Percentiles rank a stretch among this genome's conserved stretches.
Evolutionary conservation across 2,113 vertebrate species (phyloP).

Genomic region (human): GRCh38 chr18:38353001-38353500

Average conservation of each 20-base stretch:
- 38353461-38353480: conserved; percentile 68
- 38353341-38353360: conserved; percentile 43
- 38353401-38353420: conserved; percentile 45
- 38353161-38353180: neutral
- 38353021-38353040: neutral
- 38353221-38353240: neutral
- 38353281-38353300: conserved; percentile 52
- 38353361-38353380: conserved; percentile 56
- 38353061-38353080: neutral
- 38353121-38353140: neutral
- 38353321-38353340: conserved; percentile 64
- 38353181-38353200: neutral
- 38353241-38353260: neutral
- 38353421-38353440: conserved; percentile 46
- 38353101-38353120: neutral
- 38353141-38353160: neutral
- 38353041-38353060: neutral
- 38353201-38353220: neutral
- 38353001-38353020: neutral
- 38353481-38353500: conserved; percentile 68
- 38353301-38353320: conserved; percentile 61
- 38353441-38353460: conserved; percentile 42
- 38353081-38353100: neutral
- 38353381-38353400: conserved; percentile 3
- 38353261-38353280: neutral